Conservation (phyloP, 2,888 invertebrate species). For the Arrhopalites spinosus region DNA sequence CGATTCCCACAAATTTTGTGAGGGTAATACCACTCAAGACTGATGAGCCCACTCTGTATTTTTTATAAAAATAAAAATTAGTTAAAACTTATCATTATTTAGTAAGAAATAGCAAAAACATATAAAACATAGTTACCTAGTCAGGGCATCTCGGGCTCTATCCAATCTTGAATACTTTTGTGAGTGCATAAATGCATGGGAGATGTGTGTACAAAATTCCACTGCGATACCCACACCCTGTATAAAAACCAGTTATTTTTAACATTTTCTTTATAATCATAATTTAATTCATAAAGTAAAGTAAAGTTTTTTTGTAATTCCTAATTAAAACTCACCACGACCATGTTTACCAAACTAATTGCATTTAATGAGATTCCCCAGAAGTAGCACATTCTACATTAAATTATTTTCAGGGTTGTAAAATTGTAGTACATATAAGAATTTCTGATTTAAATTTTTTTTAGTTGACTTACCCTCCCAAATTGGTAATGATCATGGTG, state of each 20-base stretch:
- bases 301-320: too few relatives aligned
- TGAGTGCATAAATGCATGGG: constrained; percentile 87
- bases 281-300: too few relatives aligned
- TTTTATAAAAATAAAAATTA: too few relatives aligned
- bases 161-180: constrained; percentile 72
- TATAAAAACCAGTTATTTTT: not conserved
- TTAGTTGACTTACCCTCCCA: constrained; percentile 67
- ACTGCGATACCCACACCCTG: constrained; percentile 97
- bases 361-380: constrained; percentile 93
- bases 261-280: too few relatives aligned
- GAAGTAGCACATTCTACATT: constrained; percentile 68
- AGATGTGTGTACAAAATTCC: constrained; percentile 97
- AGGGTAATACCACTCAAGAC: constrained; percentile 61
- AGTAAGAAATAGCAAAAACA: too few relatives aligned
- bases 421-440: not conserved
- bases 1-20: constrained; percentile 96
- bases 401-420: not conserved
- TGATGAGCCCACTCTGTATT: constrained; percentile 91
- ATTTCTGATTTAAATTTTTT: not conserved
- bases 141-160: constrained; percentile 83
- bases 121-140: too few relatives aligned
- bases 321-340: constrained; percentile 80
- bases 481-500: constrained; percentile 76
- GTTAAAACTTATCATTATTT: too few relatives aligned
- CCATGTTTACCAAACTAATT: constrained; percentile 92